A percentile compares a stretch with the other conserved stretches of the same genome.
phyloP scores from a whole-genome alignment of 2,888 invertebrate species.

The Philopedon plagiatum region DNA sequence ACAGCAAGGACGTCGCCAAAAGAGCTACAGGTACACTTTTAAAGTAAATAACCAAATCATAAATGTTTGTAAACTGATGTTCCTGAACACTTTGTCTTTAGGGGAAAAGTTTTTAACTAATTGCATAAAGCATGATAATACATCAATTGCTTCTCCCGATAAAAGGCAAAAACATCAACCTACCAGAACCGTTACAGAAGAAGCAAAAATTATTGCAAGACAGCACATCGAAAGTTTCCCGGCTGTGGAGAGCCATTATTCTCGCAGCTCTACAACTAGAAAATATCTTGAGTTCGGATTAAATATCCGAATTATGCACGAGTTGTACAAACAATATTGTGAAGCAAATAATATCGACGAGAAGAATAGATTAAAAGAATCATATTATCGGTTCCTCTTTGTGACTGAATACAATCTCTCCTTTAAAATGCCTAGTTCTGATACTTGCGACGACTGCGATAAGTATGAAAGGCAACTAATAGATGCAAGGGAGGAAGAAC shows the following conservation, averaged over 20 bases:
- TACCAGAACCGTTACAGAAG: background rate
- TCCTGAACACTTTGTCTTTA: conserved; percentile 2
- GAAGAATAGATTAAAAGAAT: background rate
- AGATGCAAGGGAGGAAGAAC: background rate
- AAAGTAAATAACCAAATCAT: background rate
- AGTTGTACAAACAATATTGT: background rate
- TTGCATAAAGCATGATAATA: background rate
- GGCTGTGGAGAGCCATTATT: background rate
- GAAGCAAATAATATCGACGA: background rate
- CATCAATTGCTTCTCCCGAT: background rate
- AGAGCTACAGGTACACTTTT: background rate
- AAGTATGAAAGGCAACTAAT: background rate
- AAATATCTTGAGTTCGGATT: background rate
- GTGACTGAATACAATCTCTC: background rate
- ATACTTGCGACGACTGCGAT: conserved; percentile 7
- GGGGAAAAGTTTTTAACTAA: background rate
- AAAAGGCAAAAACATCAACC: background rate
- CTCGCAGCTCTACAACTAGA: background rate
- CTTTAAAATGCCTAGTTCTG: background rate
- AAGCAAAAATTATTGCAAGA: background rate
- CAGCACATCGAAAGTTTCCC: background rate
- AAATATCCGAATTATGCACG: conserved; percentile 1
- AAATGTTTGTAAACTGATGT: conserved; percentile 6
- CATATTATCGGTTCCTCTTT: background rate
- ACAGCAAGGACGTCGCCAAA: background rate